These are phyloP conservation scores for Isotomurus palustris DNA, from an alignment of 2,888 invertebrate genomes.

Conservation along the genomic window DNA sequence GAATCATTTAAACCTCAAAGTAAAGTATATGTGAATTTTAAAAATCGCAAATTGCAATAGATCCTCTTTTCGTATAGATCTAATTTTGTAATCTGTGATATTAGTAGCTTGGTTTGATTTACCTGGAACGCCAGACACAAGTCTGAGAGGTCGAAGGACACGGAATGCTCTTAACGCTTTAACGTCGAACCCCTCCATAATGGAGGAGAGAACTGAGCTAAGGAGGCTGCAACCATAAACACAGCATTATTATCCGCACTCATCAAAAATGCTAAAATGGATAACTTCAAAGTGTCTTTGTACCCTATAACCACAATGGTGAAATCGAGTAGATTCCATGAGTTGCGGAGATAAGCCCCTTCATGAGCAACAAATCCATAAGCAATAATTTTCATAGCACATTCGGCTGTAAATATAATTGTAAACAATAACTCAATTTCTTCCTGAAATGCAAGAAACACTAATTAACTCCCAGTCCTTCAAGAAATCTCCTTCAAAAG, in stretches of 20 bases:
- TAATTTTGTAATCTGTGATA: no score
- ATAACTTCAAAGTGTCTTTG: not conserved
- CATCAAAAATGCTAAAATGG: not conserved
- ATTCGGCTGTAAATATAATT: conserved; percentile 60
- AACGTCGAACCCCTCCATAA: conserved; percentile 57
- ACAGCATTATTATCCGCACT: conserved; percentile 2
- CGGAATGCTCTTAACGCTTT: conserved; percentile 61
- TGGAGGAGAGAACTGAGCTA: conserved; percentile 50
- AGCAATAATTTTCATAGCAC: conserved; percentile 59
- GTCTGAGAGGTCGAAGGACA: conserved; percentile 58
- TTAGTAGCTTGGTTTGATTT: conserved; percentile 24
- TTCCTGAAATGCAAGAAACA: conserved; percentile 56
- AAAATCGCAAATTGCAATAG: no score
- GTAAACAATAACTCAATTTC: conserved; percentile 59
- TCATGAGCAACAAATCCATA: conserved; percentile 59
- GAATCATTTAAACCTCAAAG: no score
- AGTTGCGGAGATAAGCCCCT: conserved; percentile 60
- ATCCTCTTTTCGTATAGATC: no score
- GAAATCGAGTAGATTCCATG: conserved; percentile 60
- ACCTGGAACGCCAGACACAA: conserved; percentile 62
- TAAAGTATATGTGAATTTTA: no score
- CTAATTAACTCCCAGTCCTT: no score
- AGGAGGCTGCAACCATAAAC: conserved; percentile 49
- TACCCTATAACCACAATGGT: conserved; percentile 59
- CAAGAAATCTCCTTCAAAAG: no score